A percentile compares a stretch with the other conserved stretches of the same genome.
Conservation (phyloP, 53 echinoderm and acorn worm species). For the Stichopus horrens region DNA sequence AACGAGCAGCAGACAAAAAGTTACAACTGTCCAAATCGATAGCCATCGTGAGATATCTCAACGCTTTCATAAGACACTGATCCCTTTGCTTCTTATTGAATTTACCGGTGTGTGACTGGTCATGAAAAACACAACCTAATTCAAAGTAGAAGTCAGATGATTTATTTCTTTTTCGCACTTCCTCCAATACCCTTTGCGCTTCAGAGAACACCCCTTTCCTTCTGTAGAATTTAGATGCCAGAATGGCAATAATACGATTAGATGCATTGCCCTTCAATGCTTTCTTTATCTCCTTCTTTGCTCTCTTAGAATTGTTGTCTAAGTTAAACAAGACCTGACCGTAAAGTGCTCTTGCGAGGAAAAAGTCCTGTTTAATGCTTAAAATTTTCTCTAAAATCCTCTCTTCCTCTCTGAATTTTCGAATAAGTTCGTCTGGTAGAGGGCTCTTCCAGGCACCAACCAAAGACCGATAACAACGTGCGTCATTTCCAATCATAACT, state of each 20-base stretch:
- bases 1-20: background rate
- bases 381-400: background rate
- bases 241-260: background rate
- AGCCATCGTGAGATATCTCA: background rate
- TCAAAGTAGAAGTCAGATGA: background rate
- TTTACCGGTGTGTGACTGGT: background rate
- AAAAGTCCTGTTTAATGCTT: background rate
- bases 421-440: background rate
- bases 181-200: background rate
- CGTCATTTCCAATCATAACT: constrained; percentile 27
- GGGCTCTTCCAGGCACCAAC: background rate
- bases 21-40: background rate
- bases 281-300: background rate
- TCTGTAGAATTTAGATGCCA: constrained; percentile 7
- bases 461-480: background rate
- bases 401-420: background rate
- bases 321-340: background rate
- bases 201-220: background rate
- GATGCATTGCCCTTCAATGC: background rate
- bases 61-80: background rate
- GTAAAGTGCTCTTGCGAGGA: constrained; percentile 21
- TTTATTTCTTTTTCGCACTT: background rate
- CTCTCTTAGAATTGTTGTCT: background rate
- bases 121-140: background rate
- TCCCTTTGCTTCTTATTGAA: background rate